Conservation (phyloP, 2,113 vertebrate species). For the Hylia prasina region DNA sequence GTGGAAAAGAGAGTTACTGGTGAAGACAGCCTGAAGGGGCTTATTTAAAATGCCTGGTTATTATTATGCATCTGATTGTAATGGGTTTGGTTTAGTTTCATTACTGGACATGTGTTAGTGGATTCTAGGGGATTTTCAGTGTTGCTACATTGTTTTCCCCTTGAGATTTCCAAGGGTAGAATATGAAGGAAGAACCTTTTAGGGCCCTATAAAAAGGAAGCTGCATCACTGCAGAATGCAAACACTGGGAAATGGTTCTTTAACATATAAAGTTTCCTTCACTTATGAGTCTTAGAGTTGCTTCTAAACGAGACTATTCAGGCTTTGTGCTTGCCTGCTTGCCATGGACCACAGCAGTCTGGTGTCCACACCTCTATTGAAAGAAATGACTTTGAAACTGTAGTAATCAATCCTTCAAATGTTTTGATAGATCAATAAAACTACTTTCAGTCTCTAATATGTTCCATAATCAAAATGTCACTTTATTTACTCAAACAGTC, state of each 20-base stretch:
- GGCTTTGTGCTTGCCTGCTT: neutral
- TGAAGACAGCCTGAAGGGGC: neutral
- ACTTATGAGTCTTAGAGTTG: neutral
- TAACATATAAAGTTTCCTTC: neutral
- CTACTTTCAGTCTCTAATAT: neutral
- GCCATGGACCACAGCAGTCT: neutral
- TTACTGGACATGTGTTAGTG: neutral
- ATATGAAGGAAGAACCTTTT: neutral
- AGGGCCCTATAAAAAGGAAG: neutral
- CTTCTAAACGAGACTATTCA: neutral
- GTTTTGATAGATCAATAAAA: slow-evolving; percentile 19
- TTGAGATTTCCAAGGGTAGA: neutral
- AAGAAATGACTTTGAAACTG: neutral
- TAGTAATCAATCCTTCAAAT: slow-evolving; percentile 36
- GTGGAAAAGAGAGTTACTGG: neutral
- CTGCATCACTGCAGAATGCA: neutral
- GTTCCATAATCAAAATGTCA: slow-evolving; percentile 29
- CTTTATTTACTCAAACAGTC: slow-evolving; percentile 40
- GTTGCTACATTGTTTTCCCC: neutral
- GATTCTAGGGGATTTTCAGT: neutral
- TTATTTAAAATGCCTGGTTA: neutral
- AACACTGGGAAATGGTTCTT: neutral
- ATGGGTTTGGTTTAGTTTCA: neutral
- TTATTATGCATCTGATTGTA: neutral
- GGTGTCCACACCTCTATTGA: neutral